These are phyloP conservation scores for Dipodomys ordii DNA, from an alignment of 2,113 vertebrate genomes.

Conservation along the genomic window DNA sequence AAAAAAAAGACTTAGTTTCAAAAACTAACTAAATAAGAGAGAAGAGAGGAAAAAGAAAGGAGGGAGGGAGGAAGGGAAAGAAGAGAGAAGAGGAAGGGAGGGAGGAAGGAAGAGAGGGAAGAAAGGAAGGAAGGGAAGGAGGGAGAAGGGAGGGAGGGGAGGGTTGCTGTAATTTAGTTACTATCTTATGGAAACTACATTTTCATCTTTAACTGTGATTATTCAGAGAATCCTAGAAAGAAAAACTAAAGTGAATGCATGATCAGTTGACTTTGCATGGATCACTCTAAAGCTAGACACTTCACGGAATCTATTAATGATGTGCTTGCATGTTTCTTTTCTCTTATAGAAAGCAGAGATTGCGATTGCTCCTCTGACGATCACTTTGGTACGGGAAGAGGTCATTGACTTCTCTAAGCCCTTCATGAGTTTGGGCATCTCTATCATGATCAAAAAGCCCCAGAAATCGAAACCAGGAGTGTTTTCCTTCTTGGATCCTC, in stretches of 20 bases:
- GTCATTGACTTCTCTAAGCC: slow-evolving; percentile 99
- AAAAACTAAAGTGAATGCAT: background rate
- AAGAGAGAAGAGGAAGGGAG: too few relatives aligned
- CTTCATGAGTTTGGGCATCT: slow-evolving; percentile 99
- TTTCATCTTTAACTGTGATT: background rate
- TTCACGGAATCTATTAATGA: slow-evolving; percentile 76
- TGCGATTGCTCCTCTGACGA: slow-evolving; percentile 98
- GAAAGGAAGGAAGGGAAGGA: too few relatives aligned
- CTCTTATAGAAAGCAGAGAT: slow-evolving; percentile 98
- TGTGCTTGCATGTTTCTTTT: slow-evolving; percentile 85
- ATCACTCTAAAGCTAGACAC: slow-evolving; percentile 61
- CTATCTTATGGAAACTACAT: background rate
- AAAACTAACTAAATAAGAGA: too few relatives aligned
- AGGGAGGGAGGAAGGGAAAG: too few relatives aligned
- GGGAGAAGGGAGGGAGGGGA: too few relatives aligned
- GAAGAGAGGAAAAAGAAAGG: too few relatives aligned
- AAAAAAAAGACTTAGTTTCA: too few relatives aligned
- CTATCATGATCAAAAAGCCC: slow-evolving; percentile 99
- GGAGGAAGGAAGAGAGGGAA: background rate
- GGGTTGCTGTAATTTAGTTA: background rate
- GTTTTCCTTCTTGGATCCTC: slow-evolving; percentile 99
- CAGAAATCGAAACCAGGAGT: slow-evolving; percentile 99
- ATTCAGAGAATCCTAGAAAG: background rate
- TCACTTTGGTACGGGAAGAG: slow-evolving; percentile 98
- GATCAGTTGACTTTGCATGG: slow-evolving; percentile 58